Base-by-base conservation (phyloP, 2,113 vertebrate species). In the Misgurnus mizolepis region DNA sequence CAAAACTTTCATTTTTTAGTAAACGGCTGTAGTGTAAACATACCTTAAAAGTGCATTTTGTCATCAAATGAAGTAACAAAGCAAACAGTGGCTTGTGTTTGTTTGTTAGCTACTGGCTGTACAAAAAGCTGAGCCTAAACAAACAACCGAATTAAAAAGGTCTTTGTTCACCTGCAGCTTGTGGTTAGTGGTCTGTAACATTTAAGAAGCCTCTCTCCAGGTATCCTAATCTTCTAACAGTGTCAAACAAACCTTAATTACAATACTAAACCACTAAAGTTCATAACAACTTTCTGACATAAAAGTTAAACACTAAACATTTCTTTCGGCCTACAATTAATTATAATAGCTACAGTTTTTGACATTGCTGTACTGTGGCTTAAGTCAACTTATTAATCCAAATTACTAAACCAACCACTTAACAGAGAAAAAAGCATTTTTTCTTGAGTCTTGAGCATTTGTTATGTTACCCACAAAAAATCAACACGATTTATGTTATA, bases 401-500 rank as follows among this genome's bases (percentile, higher is more conserved):
- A 72, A 81, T 84, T 67, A 80, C 22, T 85, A 86, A 90, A 89
- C 61, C 82, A 65, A 22, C 22, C 22, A 78, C 88, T 92, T 83
- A 77, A 79, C 84, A 58, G 75, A 85, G 85, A 82, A 91, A 90
- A 91, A 91, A 22, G 22, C 90, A 89, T 91, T 87, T n/a, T n/a
- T n/a, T n/a, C n/a, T n/a, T n/a, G 89, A 89, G 88, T 78, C 27
- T 79, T 76, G 73, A 75, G 41, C 84, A 88, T 87, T 87, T 82
- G 73, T 85, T 76, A 58, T 79, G 27, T 72, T 80, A 70, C 68
- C 82, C 79, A 72, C 71, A 84, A 81, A 74, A 62, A 87, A 88
- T 91, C 88, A 84, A 80, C 69, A 58, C 45, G 7, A 18, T 5
- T 17, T 17, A 18, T 86, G 27, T 84, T 85, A 78, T 84, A 83